Base-by-base conservation (phyloP, 2,113 vertebrate genomes). In the Hemichromis elongatus region DNA sequence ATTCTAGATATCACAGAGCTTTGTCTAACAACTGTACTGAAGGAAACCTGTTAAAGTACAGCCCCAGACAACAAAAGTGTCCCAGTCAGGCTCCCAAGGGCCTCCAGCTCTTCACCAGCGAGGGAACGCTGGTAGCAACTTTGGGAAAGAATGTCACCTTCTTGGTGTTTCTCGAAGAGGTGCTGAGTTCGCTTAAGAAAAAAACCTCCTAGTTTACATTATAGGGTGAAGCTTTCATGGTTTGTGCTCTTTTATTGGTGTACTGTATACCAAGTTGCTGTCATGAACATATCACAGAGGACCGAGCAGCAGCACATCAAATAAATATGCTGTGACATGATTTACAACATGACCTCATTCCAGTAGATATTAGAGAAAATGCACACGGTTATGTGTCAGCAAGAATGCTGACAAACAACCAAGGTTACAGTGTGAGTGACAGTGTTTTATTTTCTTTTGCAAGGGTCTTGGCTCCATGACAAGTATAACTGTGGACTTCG, bases 11-110 rank as follows among this genome's bases (percentile, higher is more conserved):
- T 88, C 92, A 97, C 26, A 97, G 96, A 82, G 97, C 98, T 35
- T 96, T 97, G 81, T 98, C 97, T 63, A 98, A 99, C 85, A 99
- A 98, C 93, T 99, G 98, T 93, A 98, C 97, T 0, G 97, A 96
- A 2, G 97, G 97, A 1, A 97, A 96, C 12, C 94, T 97, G 40
- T 95, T 97, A 6, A 92, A 92, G 82, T 98, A 97, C 84, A 97
- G 96, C n/a, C 97, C 98, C 80, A 97, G 97, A 35, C 96, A 95
- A 0, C 97, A 98, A 88, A 97, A 96, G 47, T 98, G 98, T 89
- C 97, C 97, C 4, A 97, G 96, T 53, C 97, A 96, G 86, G 93
- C 97, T 10, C 98, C 98, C 0, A 96, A 94, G 26, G 98, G 98
- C 2, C 97, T 99, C 7, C 97, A 96, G 53, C 94, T 99, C 8